Conservation (phyloP, 2,888 invertebrate species). For the Unio delphinus region DNA sequence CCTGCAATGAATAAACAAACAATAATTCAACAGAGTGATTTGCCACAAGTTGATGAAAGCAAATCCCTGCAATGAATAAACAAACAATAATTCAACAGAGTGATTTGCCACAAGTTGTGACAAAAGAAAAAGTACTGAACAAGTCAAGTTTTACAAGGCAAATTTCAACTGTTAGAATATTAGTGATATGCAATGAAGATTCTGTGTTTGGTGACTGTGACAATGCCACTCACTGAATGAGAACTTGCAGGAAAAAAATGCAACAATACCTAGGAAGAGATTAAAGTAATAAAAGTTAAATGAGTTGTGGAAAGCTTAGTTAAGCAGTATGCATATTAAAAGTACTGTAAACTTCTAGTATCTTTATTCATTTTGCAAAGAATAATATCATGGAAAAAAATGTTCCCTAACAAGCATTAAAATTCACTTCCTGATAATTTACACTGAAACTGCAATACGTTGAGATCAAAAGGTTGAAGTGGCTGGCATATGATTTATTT, state of each 20-base stretch:
- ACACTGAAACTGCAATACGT: too few species aligned
- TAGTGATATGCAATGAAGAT: background rate
- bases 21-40: background rate
- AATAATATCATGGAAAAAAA: too few species aligned
- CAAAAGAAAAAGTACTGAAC: background rate
- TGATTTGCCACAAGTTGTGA: background rate
- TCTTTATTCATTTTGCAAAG: too few species aligned
- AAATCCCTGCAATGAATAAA: constrained; percentile 88
- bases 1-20: constrained; percentile 79
- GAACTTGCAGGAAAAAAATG: too few species aligned
- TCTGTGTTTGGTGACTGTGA: background rate
- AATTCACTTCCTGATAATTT: too few species aligned
- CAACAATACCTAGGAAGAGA: too few species aligned
- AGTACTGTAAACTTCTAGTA: too few species aligned
- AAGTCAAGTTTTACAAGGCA: background rate
- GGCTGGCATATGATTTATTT: background rate
- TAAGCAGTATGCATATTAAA: too few species aligned
- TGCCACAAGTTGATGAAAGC: constrained; percentile 97
- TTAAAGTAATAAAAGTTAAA: too few species aligned
- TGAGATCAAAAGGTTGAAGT: too few species aligned
- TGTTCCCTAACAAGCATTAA: too few species aligned
- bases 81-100: background rate
- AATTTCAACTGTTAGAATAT: background rate
- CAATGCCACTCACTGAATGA: background rate
- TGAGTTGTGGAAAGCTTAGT: too few species aligned